These are phyloP conservation scores for Gallinago paraguaiae DNA, from an alignment of 2,113 vertebrate species.

Conservation along the genomic window DNA sequence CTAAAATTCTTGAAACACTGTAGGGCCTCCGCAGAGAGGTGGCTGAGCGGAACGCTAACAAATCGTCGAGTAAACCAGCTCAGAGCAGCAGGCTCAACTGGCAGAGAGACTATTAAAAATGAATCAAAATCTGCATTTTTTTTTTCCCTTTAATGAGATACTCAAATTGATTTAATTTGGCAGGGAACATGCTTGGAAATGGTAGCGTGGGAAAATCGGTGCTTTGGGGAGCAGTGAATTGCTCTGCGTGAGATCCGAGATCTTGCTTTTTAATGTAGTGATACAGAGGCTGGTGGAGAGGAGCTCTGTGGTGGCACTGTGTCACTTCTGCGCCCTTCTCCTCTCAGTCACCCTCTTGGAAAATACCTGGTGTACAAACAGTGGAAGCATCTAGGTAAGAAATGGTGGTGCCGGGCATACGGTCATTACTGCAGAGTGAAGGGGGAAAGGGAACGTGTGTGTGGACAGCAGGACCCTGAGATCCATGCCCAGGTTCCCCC, in stretches of 20 bases:
- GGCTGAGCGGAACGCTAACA: not conserved
- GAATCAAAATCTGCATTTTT: not conserved
- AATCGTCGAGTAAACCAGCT: not conserved
- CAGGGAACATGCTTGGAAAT: not conserved
- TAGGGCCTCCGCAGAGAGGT: not conserved
- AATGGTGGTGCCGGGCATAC: fast-evolving
- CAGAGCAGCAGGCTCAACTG: not conserved
- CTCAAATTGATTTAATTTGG: conserved; percentile 8
- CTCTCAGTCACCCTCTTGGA: not conserved
- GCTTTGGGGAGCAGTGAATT: not conserved
- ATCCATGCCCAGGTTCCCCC: not conserved
- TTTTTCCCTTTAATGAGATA: not conserved
- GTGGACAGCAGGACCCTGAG: not conserved
- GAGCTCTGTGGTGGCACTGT: not conserved
- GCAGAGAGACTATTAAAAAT: conserved; percentile 10
- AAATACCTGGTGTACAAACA: not conserved
- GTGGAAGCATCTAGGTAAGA: not conserved
- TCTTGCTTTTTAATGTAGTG: not conserved
- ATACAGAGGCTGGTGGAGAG: not conserved
- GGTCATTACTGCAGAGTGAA: fast-evolving
- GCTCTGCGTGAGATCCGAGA: not conserved
- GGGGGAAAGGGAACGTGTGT: fast-evolving
- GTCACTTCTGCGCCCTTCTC: not conserved
- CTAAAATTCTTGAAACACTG: not conserved
- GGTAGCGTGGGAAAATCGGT: not conserved